These are phyloP conservation scores for Scomberomorus guttatus DNA, from an alignment of 2,797 vertebrate genomes.

Conservation along the genomic window DNA sequence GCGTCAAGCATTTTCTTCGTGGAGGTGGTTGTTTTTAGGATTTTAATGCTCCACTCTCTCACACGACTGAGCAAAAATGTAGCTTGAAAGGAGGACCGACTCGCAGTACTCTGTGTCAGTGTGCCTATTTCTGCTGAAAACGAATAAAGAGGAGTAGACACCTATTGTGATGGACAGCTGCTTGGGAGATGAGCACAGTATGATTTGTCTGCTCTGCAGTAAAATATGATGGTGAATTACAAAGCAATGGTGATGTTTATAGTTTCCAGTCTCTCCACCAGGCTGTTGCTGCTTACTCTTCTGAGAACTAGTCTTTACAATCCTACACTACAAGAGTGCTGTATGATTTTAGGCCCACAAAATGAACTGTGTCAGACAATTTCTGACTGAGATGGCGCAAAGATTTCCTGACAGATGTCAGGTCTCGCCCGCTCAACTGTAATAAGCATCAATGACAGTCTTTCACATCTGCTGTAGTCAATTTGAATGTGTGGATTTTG, in stretches of 20 bases:
- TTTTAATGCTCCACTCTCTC: slow-evolving; percentile 32
- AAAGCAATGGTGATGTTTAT: slow-evolving; percentile 45
- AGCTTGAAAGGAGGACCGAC: slow-evolving; percentile 15
- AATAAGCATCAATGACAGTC: slow-evolving; percentile 24
- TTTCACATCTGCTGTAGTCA: slow-evolving; percentile 4
- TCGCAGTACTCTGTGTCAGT: slow-evolving; percentile 6
- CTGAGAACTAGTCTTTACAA: slow-evolving; percentile 26
- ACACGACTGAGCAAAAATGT: slow-evolving; percentile 26
- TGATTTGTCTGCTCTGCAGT: slow-evolving; percentile 23
- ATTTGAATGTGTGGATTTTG: slow-evolving; percentile 15
- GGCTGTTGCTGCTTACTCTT: slow-evolving; percentile 13
- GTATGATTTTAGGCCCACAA: slow-evolving; percentile 27
- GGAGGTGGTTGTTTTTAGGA: slow-evolving; percentile 16
- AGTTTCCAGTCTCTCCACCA: slow-evolving; percentile 28
- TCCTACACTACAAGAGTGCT: slow-evolving; percentile 2
- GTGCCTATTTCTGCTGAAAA: slow-evolving; percentile 37
- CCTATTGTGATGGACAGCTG: slow-evolving; percentile 59
- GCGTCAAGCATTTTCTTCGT: slow-evolving; percentile 20
- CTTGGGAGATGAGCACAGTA: slow-evolving; percentile 47
- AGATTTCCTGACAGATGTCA: slow-evolving; percentile 30
- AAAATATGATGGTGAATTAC: slow-evolving; percentile 36
- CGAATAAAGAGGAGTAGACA: slow-evolving; percentile 28
- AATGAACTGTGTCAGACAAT: slow-evolving; percentile 5
- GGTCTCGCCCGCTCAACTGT: background rate
- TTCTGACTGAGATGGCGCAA: slow-evolving; percentile 14